Conservation (phyloP, 2,888 invertebrate species). For the Spilarctia lutea region DNA sequence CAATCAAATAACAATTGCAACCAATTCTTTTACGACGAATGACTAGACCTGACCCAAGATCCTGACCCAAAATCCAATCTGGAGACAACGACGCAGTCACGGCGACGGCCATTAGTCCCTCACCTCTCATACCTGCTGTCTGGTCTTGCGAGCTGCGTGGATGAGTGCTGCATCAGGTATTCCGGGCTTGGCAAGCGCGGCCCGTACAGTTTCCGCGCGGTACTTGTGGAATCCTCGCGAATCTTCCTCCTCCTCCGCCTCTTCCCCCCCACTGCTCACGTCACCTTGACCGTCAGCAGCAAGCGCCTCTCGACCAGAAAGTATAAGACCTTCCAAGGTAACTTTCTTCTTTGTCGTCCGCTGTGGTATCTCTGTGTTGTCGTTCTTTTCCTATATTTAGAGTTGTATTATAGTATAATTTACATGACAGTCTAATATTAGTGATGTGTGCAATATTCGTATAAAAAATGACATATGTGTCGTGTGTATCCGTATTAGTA, state of each 20-base stretch:
- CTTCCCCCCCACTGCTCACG: conserved; percentile 73
- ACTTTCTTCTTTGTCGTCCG: conserved; percentile 73
- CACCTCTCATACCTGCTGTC: conserved; percentile 94
- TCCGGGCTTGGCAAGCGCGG: conserved; percentile 93
- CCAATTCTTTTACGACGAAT: background rate
- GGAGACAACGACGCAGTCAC: conserved; percentile 26
- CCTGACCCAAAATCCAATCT: too few species aligned
- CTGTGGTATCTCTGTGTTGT: conserved; percentile 53
- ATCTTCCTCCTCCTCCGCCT: conserved; percentile 67
- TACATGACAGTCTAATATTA: background rate
- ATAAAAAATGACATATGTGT: too few species aligned
- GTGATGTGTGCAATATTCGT: too few species aligned
- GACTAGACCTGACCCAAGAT: background rate
- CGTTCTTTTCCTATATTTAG: conserved; percentile 62
- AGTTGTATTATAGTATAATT: conserved; percentile 40
- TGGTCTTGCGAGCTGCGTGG: conserved; percentile 97
- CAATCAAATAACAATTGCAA: background rate
- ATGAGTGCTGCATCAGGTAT: conserved; percentile 99
- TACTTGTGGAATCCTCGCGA: conserved; percentile 80
- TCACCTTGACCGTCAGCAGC: conserved; percentile 91
- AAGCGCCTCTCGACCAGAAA: conserved; percentile 94
- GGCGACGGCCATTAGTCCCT: conserved; percentile 88
- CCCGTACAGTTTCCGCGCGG: conserved; percentile 90
- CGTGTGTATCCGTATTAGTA: too few species aligned
- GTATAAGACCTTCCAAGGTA: conserved; percentile 87